Conservation (phyloP, 1,140 invertebrate genomes). For the Halyomorpha halys region DNA sequence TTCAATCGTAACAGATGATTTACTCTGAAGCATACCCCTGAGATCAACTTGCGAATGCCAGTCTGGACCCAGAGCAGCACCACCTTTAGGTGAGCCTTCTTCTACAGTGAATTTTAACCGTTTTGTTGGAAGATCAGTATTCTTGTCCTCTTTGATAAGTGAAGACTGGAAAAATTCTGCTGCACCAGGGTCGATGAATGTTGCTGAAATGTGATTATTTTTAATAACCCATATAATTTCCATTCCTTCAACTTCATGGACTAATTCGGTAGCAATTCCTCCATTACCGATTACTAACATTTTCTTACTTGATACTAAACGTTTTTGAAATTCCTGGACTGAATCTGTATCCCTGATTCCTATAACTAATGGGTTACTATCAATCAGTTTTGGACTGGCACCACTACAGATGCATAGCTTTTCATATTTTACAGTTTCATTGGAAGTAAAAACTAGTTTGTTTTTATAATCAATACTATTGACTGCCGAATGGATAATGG, state of each 20-base stretch:
- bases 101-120: constrained; percentile 56
- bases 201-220: constrained; percentile 81
- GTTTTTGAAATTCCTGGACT: constrained; percentile 64
- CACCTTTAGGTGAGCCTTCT: constrained; percentile 37
- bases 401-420: constrained; percentile 87
- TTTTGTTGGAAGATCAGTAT: constrained; percentile 40
- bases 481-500: constrained; percentile 51
- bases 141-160: constrained; percentile 34
- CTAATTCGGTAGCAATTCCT: constrained; percentile 92
- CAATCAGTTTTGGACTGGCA: constrained; percentile 68
- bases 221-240: constrained; percentile 90
- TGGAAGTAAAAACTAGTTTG: constrained; percentile 40
- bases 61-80: constrained; percentile 88
- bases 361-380: constrained; percentile 54
- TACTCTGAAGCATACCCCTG: constrained; percentile 40
- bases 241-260: constrained; percentile 73
- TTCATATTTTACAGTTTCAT: constrained; percentile 54
- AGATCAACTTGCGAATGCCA: constrained; percentile 70
- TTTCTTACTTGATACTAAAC: constrained; percentile 52
- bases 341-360: constrained; percentile 95
- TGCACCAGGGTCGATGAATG: constrained; percentile 92
- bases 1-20: constrained; percentile 40
- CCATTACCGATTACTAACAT: constrained; percentile 90
- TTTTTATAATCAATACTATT: constrained; percentile 46
- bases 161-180: constrained; percentile 75